A percentile compares a stretch with the other conserved stretches of the same genome.
Evolutionary conservation across 2,888 invertebrate genomes (phyloP).

Genomic region (Scaptomyza cyrtandrae): DNA sequence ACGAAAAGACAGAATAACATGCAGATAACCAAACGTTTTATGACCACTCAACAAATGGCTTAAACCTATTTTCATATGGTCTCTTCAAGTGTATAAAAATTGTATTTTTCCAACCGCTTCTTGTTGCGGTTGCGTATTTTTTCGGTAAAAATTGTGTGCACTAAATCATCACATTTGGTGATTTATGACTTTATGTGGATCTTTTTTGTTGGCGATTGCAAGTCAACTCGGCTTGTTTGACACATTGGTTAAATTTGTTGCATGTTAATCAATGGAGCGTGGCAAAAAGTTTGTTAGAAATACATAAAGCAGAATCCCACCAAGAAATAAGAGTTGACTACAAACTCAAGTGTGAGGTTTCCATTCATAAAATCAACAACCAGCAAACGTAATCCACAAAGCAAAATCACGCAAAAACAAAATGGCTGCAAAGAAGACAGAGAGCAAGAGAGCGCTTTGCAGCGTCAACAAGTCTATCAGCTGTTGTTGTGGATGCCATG

Average conservation of each 20-base stretch:
- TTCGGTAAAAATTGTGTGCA: constrained; percentile 30
- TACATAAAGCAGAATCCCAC: constrained; percentile 31
- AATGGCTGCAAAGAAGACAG: constrained; percentile 39
- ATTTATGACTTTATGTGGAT: constrained; percentile 59
- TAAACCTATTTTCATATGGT: constrained; percentile 53
- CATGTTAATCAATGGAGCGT: constrained; percentile 5
- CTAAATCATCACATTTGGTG: constrained; percentile 67
- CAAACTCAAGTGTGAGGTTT: constrained; percentile 16
- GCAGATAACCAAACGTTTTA: constrained; percentile 65
- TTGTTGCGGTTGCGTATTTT: constrained; percentile 11
- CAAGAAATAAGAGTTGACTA: constrained; percentile 4
- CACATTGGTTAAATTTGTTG: constrained; percentile 21
- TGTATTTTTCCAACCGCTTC: constrained; percentile 8
- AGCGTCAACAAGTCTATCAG: constrained; percentile 70
- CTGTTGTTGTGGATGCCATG: constrained; percentile 63
- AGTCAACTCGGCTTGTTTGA: constrained; percentile 20
- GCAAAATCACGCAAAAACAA: constrained; percentile 34
- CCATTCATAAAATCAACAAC: constrained; percentile 68
- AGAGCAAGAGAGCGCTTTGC: constrained; percentile 33
- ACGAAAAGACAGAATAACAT: constrained; percentile 9
- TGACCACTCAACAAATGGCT: constrained; percentile 65
- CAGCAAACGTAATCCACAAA: constrained; percentile 58
- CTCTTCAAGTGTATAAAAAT: constrained; percentile 50
- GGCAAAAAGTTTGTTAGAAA: constrained; percentile 25
- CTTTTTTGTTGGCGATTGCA: constrained; percentile 2